Evolutionary conservation across 2,888 invertebrate species (phyloP), one percentile per base, ranked within the genome.

Genomic region (Patella pellucida): DNA sequence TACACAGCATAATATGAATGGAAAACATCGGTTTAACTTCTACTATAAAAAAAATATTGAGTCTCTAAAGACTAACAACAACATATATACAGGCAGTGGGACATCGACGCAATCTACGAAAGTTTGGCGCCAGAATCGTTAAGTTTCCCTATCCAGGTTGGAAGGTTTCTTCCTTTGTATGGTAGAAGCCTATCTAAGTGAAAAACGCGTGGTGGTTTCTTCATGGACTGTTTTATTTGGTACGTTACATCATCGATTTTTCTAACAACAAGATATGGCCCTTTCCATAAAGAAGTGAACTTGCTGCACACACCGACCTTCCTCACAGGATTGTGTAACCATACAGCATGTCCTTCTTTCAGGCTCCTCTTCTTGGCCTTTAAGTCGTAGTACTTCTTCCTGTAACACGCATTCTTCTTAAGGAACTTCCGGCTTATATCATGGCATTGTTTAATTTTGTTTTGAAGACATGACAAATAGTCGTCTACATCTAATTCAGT

Each of bases 211-310:
- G 72, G 27, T 5, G 9, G 4, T 31, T 56, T 19, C n/a, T 54
- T 56, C 16, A n/a, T 52, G 9, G 54, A 52, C 15, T 16, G 12
- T 5, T 41, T 54, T 3, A 72, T n/a, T 12, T 54, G 19, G 56
- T 72, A 72, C 11, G 56, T 72, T n/a, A 72, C 12, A 15, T 72
- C 72, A 14, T 72, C 72, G 16, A 72, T 14, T 54, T n/a, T 72
- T 4, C 16, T 72, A 2, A n/a, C 27, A 11, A 72, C 15, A 2
- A 72, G 1, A 15, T 72, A 72, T 16, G 72, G 72, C 15, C 72
- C 72, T 72, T 72, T 72, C 72, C 62, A 72, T 7, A 3, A 4
- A 9, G 72, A 62, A 14, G 72, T 72, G 11, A 72, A 31, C 16
- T 72, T 72, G 4, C n/a, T 12, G 7, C 72, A 72, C 12, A 72